Evolutionary conservation across 2,888 invertebrate genomes (phyloP), one percentile per base, ranked within the genome.

Genomic region (Melipona beecheii): DNA sequence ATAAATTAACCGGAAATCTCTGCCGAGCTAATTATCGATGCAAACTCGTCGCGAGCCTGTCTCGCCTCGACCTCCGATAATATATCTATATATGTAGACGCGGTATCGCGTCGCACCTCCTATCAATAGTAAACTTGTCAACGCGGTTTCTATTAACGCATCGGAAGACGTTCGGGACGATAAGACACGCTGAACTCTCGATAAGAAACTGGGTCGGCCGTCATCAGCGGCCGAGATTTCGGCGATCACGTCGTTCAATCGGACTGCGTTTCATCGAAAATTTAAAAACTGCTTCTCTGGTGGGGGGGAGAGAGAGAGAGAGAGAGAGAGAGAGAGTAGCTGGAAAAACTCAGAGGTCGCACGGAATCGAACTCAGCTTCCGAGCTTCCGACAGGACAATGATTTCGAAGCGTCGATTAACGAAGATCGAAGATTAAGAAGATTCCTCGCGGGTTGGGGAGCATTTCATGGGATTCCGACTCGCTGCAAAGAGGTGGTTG

Each of bases 1-100:
- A 87, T 90, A 90, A 91, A 90, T 91, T 90, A 90, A 75, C 76
- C 85, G 86, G 85, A 86, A 86, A 85, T 89, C 88, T 83, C 83
- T 65, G 79, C 43, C 77, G 72, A 81, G 82, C 86, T 89, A 87
- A 91, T 91, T 90, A 91, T 91, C 90, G 87, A 87, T 82, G 90
- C 86, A 84, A 85, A 83, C 84, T 82, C 85, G 86, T 89, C 89
- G 89, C 87, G 75, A 83, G 79, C 74, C 76, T 69, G 78, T 79
- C 87, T 81, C 81, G 43, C 66, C 21, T 72, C 54, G 62, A 66
- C 56, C 65, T 54, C 52, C 71, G 84, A 89, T 86, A 87, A 89
- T 86, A 74, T 72, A 75, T 75, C 36, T 17, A 77, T 71, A 43
- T 43, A 43, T 43, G 11, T 43, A 73, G 43, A 24, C 54, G 64